Evolutionary conservation across 2,797 vertebrate genomes (phyloP).

Genomic region (Decapterus maruadsi): DNA sequence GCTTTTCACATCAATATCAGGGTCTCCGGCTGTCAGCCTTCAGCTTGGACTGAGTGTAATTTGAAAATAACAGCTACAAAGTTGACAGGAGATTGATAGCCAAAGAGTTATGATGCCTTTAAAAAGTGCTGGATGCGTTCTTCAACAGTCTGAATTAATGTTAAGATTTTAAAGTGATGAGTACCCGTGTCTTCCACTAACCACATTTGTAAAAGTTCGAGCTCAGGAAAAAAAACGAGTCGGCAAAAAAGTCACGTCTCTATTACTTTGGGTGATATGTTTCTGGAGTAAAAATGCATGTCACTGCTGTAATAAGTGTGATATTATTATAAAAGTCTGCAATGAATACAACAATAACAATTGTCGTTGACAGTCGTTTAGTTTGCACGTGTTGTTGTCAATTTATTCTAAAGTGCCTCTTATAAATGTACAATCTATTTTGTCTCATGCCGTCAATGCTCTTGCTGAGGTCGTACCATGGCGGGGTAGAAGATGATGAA

Average conservation of each 20-base stretch:
- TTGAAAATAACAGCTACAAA: conserved; percentile 58
- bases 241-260: conserved; percentile 15
- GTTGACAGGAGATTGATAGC: conserved; percentile 62
- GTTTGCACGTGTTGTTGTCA: conserved; percentile 9
- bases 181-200: background rate
- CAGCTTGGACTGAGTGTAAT: conserved; percentile 58
- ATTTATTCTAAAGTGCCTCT: conserved; percentile 3
- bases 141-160: conserved; percentile 36
- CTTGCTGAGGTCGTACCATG: conserved; percentile 79
- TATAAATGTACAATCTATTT: background rate
- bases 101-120: conserved; percentile 47
- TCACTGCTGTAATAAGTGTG: conserved; percentile 16
- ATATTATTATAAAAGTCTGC: conserved; percentile 7
- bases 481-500: conserved; percentile 88
- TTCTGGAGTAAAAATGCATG: conserved; percentile 19
- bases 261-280: conserved; percentile 8
- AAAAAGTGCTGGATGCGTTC: conserved; percentile 46
- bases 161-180: conserved; percentile 12
- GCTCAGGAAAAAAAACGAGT: conserved; percentile 32
- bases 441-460: background rate
- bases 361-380: conserved; percentile 1
- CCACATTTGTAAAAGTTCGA: conserved; percentile 9
- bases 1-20: conserved; percentile 66
- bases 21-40: conserved; percentile 59
- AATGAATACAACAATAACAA: conserved; percentile 3